Conservation (phyloP, 2,113 vertebrate species). For the Choloepus hoffmanni region DNA sequence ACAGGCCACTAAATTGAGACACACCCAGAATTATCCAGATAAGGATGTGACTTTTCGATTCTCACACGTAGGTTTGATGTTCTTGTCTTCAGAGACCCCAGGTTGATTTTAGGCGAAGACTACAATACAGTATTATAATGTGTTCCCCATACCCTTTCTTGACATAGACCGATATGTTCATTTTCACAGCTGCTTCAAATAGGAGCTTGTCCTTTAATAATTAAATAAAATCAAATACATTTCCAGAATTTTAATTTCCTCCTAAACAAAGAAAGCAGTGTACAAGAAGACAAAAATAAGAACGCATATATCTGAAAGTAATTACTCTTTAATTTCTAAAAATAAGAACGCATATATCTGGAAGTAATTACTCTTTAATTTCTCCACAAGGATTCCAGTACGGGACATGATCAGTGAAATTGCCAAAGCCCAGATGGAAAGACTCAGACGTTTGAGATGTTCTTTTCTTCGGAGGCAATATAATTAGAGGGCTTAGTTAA, state of each 20-base stretch:
- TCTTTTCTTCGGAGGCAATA: conserved; percentile 30
- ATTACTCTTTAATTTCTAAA: conserved; percentile 58
- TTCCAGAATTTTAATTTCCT: conserved; percentile 74
- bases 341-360: conserved; percentile 47
- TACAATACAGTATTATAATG: neutral
- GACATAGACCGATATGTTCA: conserved; percentile 32
- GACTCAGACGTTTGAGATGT: conserved; percentile 27
- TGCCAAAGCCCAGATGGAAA: conserved; percentile 30
- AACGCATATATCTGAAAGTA: conserved; percentile 44
- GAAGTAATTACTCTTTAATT: conserved; percentile 54
- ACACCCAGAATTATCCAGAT: neutral
- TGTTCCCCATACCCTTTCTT: neutral
- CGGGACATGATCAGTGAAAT: conserved; percentile 39
- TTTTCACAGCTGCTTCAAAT: conserved; percentile 56
- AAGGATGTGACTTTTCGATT: neutral
- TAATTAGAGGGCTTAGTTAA: conserved; percentile 54
- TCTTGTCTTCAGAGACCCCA: neutral
- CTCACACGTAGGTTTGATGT: neutral
- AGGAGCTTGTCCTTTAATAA: conserved; percentile 66
- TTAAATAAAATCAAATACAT: conserved; percentile 64
- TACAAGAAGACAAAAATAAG: conserved; percentile 64
- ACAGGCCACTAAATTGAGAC: neutral
- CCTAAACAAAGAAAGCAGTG: conserved; percentile 62
- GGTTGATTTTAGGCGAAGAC: neutral
- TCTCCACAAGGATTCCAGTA: conserved; percentile 30